Percentiles rank a stretch among this genome's conserved stretches.
phyloP scores from a whole-genome alignment of 2,113 vertebrate genomes.

The Dipodomys merriami region DNA sequence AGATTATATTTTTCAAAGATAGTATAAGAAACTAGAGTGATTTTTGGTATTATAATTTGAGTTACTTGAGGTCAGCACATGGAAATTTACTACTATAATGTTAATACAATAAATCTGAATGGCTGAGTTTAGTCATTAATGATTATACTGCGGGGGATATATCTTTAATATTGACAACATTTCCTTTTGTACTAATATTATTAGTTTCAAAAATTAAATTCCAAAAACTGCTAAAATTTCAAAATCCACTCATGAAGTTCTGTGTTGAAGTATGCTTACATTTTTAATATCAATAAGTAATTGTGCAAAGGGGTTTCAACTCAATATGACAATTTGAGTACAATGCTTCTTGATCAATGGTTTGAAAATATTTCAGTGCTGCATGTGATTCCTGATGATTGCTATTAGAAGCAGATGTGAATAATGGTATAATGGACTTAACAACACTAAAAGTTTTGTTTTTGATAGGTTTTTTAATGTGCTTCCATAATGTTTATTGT shows the following conservation, averaged over 20 bases:
- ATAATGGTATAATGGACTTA: slow-evolving; percentile 32
- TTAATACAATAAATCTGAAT: slow-evolving; percentile 37
- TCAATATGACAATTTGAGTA: too few relatives aligned
- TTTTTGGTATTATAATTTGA: too few relatives aligned
- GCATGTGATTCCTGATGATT: background rate
- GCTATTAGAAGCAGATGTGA: background rate
- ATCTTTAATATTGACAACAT: background rate
- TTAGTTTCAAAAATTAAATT: background rate
- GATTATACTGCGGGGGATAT: background rate
- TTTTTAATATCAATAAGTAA: too few relatives aligned
- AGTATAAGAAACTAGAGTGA: background rate
- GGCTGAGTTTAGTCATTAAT: background rate
- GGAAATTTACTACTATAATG: slow-evolving; percentile 14
- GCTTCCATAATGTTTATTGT: slow-evolving; percentile 53
- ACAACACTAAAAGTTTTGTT: slow-evolving; percentile 35
- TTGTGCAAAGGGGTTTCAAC: too few relatives aligned
- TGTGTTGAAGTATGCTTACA: too few relatives aligned
- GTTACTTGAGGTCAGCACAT: background rate
- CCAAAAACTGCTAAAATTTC: background rate
- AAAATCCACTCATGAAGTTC: too few relatives aligned
- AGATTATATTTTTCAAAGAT: slow-evolving; percentile 7
- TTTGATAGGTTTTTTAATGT: background rate
- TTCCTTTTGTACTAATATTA: background rate
- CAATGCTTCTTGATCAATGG: too few relatives aligned
- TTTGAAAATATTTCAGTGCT: background rate